Evolutionary conservation across 2,797 vertebrate species (phyloP).

Genomic region (Gambelia wislizenii): DNA sequence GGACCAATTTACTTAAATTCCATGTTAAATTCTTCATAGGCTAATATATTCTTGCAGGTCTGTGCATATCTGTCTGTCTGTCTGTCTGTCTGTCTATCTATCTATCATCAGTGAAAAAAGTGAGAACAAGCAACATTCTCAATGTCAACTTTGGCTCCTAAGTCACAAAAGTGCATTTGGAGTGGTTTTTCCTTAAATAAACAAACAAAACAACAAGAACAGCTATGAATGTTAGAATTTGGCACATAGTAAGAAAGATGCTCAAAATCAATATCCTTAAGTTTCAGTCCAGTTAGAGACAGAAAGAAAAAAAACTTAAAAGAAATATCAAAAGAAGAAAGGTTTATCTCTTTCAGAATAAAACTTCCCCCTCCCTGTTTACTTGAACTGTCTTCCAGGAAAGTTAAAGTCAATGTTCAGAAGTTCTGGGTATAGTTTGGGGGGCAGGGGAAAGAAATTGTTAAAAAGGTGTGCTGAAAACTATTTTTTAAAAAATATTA

Average conservation of each 20-base stretch:
- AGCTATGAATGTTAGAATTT: constrained; percentile 15
- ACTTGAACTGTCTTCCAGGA: not conserved
- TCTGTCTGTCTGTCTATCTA: too few species aligned
- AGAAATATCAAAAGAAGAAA: not conserved
- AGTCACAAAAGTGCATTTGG: not conserved
- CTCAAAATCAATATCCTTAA: constrained; percentile 21
- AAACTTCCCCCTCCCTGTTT: not conserved
- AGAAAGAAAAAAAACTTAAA: not conserved
- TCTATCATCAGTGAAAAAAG: not conserved
- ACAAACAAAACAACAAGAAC: not conserved
- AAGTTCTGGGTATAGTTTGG: not conserved
- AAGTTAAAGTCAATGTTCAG: not conserved
- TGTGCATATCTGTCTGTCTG: too few species aligned
- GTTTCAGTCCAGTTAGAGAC: constrained; percentile 16
- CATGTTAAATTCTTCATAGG: not conserved
- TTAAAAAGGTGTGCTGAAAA: not conserved
- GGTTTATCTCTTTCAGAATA: constrained; percentile 22
- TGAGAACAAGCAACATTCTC: not conserved
- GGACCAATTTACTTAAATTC: not conserved
- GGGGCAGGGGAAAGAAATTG: not conserved
- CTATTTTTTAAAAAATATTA: not conserved
- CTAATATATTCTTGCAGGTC: not conserved
- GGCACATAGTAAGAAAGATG: constrained; percentile 11
- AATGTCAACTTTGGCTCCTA: not conserved
- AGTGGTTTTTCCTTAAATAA: not conserved